Evolutionary conservation across 2,113 vertebrate species (phyloP).

Genomic region (Ursus arctos): DNA sequence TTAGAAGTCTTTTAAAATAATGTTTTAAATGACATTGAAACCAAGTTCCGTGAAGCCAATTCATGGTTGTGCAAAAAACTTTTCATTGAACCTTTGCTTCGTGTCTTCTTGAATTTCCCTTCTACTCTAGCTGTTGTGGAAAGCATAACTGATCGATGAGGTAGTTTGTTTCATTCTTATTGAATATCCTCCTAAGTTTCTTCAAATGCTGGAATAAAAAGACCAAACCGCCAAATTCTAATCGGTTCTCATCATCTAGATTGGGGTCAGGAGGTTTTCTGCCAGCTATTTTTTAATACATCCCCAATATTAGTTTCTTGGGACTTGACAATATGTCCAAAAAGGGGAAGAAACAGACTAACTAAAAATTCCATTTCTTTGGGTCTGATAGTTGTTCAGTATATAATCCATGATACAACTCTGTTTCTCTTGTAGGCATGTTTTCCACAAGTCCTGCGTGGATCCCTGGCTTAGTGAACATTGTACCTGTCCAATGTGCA

Average conservation of each 20-base stretch:
- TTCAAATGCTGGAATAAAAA: not conserved
- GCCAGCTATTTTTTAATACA: not conserved
- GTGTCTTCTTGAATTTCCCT: constrained; percentile 14
- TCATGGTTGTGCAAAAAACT: not conserved
- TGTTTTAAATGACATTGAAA: constrained; percentile 30
- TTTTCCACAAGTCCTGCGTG: constrained; percentile 98
- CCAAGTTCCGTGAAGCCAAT: not conserved
- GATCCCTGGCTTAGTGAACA: constrained; percentile 99
- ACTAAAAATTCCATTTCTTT: constrained; percentile 31
- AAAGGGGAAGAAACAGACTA: not conserved
- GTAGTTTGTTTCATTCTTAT: constrained; percentile 44
- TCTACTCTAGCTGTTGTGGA: not conserved
- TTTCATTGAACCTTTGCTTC: not conserved
- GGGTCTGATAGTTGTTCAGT: not conserved
- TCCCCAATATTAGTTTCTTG: not conserved
- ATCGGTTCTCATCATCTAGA: not conserved
- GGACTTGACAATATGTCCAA: not conserved
- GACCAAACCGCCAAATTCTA: not conserved
- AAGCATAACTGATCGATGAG: constrained; percentile 1
- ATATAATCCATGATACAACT: constrained; percentile 23
- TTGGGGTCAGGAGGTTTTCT: not conserved
- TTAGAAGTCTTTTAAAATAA: not conserved
- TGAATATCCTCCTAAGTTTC: constrained; percentile 18
- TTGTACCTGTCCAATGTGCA: constrained; percentile 99
- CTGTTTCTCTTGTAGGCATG: constrained; percentile 91